phyloP scores from a whole-genome alignment of 2,797 vertebrate species.

The Ibycter americanus region DNA sequence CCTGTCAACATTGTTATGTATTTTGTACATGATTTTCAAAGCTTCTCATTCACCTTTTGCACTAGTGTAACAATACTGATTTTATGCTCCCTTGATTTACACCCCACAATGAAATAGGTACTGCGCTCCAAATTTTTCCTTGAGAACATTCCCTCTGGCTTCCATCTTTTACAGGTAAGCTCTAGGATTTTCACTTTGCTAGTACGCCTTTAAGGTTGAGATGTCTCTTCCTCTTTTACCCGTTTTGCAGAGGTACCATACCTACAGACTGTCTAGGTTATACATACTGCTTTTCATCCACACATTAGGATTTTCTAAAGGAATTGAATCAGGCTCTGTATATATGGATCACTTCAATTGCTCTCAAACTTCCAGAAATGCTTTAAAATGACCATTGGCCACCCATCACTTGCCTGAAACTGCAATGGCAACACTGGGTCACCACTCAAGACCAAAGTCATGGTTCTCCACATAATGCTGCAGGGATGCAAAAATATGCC shows the following conservation, averaged over 20 bases:
- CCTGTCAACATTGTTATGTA: too few species aligned
- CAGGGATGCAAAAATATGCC: not conserved
- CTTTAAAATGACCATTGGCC: not conserved
- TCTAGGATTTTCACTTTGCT: not conserved
- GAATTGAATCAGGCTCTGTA: not conserved
- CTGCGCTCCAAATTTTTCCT: not conserved
- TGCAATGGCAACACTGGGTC: not conserved
- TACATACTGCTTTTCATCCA: not conserved
- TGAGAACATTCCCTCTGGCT: not conserved
- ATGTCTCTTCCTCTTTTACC: not conserved
- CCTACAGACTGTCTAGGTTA: not conserved
- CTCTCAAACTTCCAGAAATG: not conserved
- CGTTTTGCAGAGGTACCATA: not conserved
- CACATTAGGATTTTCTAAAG: not conserved
- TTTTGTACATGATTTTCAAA: not conserved
- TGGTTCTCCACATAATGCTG: not conserved
- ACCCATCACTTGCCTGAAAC: not conserved
- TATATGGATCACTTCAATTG: not conserved
- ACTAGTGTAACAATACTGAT: not conserved
- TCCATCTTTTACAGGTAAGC: not conserved
- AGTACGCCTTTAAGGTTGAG: not conserved
- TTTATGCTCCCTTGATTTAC: not conserved
- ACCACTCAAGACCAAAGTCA: not conserved
- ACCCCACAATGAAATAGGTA: not conserved
- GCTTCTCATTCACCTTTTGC: not conserved